Percentiles rank a stretch among this genome's conserved stretches.
phyloP scores from a whole-genome alignment of 2,888 invertebrate species.

The Schizaphis graminum region DNA sequence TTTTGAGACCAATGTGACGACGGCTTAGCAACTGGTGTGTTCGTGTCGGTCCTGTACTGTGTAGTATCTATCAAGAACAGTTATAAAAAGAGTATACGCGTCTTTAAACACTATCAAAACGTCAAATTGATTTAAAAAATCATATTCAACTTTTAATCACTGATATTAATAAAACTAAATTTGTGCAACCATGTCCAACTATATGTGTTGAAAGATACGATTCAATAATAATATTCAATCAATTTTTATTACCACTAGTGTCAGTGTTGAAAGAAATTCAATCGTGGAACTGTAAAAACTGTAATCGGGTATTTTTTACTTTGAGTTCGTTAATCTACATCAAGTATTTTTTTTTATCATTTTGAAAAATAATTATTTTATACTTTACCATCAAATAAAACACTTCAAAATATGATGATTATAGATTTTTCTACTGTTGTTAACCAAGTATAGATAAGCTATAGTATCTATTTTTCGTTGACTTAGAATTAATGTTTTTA shows the following conservation, averaged over 20 bases:
- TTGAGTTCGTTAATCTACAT: neutral
- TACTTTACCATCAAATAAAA: conserved; percentile 24
- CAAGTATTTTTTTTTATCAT: neutral
- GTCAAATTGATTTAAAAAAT: neutral
- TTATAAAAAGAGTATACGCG: neutral
- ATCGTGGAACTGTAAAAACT: neutral
- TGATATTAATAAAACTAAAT: neutral
- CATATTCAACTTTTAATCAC: neutral
- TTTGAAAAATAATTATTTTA: neutral
- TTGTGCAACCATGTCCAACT: neutral
- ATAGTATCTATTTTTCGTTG: neutral
- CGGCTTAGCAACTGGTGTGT: neutral
- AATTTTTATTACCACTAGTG: neutral
- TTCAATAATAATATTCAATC: neutral
- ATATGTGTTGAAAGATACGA: neutral
- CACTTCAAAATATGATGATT: neutral
- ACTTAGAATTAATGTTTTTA: neutral
- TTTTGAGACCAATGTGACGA: neutral
- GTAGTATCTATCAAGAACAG: neutral
- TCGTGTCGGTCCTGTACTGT: neutral
- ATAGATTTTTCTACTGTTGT: conserved; percentile 6
- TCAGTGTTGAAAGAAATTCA: neutral
- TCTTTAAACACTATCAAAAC: neutral
- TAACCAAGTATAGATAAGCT: neutral
- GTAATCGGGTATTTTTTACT: neutral